Base-by-base conservation (phyloP, 2,797 vertebrate species). In the Tokudaia muenninki region DNA sequence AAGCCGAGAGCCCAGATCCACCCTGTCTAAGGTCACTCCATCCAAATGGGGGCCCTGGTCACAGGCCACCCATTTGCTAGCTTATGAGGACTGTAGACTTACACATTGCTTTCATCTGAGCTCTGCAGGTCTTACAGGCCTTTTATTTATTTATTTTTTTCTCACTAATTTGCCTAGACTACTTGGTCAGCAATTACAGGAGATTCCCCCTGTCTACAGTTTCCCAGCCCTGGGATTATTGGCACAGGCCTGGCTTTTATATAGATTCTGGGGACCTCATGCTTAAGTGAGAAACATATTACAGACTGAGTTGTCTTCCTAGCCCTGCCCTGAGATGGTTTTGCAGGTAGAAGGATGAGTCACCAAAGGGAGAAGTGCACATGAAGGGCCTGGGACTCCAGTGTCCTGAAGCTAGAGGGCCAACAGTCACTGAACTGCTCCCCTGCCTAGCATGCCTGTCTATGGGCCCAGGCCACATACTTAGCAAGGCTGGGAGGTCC, bases 301-400 rank as follows among this genome's bases (percentile, higher is more conserved):
- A 34, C 37, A 3, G 3, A 41, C 52, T 29, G 10, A 63, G 17
- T 17, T 17, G 10, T 63, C 87, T 50, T 59, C 74, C 41, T 47
- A 79, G 74, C 59, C 34, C 21, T 61, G 12, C 67, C 37, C 41
- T 74, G n/a, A 11, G 86, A 41, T 55, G n/a, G 11, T 34, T 77
- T 61, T 61, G 0, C 9, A 14, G 47, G 75, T 52, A 8, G 26
- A 6, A 13, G 52, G 0, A 1, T 13, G 14, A 11, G 14, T 65
- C 24, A 4, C 31, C 0, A 3, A 41, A 41, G 26, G 1, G 4
- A 12, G 31, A 1, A 12, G 63, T 47, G 1, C 31, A 4, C 26
- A 0, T 44, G 87, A 83, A 34, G 81, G 55, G 37, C 17, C 26
- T 70, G 37, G 37, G 37, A 37, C 61, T 52, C 47, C 17, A 29